A percentile compares a stretch with the other conserved stretches of the same genome.
Evolutionary conservation across 1,140 invertebrate genomes (phyloP).

Genomic region (Bombus polaris): DNA sequence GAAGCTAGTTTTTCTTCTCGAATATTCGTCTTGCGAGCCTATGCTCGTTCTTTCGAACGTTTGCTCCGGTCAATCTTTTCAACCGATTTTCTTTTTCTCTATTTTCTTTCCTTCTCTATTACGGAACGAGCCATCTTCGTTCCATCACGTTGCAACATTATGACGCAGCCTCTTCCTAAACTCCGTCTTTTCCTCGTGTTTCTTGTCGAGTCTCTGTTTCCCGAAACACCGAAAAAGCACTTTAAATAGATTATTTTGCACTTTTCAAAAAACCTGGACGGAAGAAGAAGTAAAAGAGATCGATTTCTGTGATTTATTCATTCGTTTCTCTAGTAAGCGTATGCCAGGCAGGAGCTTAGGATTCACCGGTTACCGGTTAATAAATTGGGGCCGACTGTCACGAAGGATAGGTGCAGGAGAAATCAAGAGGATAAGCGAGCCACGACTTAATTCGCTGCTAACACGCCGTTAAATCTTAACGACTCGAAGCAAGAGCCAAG

Average conservation of each 20-base stretch:
- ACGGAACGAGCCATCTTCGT: neutral
- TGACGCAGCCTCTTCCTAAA: neutral
- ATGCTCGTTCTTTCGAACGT: neutral
- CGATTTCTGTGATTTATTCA: neutral
- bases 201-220: neutral
- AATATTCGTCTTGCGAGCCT: neutral
- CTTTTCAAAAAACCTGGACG: neutral
- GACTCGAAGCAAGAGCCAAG: slow-evolving; percentile 47
- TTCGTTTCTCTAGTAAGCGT: neutral
- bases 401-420: slow-evolving; percentile 1
- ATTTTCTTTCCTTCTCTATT: neutral
- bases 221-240: neutral
- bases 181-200: neutral
- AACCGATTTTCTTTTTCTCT: neutral
- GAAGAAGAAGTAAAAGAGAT: neutral
- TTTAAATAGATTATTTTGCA: neutral
- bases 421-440: slow-evolving; percentile 37
- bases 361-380: neutral
- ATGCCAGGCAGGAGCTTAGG: neutral
- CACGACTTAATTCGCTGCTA: slow-evolving; percentile 45
- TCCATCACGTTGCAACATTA: slow-evolving; percentile 9
- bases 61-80: neutral
- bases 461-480: slow-evolving; percentile 58
- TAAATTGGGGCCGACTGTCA: slow-evolving; percentile 36
- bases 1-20: neutral